phyloP scores from a whole-genome alignment of 2,888 invertebrate genomes.

The Pristionchus mayeri region DNA sequence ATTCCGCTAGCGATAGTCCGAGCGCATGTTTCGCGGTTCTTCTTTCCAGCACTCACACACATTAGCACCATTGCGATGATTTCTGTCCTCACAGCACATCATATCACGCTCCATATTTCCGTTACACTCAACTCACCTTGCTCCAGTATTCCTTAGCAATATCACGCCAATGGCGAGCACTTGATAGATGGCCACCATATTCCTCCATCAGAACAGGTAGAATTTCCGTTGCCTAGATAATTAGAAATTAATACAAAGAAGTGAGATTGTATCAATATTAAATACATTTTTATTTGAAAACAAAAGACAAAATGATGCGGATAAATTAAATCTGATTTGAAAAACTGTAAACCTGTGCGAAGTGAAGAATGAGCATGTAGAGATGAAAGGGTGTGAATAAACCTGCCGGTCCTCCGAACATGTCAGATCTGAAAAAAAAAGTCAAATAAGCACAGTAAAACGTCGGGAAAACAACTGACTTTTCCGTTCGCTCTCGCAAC shows the following conservation, averaged over 20 bases:
- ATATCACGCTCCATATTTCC: background rate
- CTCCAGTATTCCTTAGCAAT: background rate
- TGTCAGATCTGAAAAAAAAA: background rate
- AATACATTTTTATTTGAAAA: no score
- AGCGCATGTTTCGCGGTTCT: no score
- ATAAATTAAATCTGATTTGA: no score
- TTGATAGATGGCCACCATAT: background rate
- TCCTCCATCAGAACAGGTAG: constrained; percentile 31
- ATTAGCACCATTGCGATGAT: no score
- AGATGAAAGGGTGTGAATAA: constrained; percentile 45
- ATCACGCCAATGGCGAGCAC: background rate
- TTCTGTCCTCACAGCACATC: background rate
- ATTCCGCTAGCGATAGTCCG: no score
- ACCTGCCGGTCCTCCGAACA: background rate
- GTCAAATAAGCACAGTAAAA: no score
- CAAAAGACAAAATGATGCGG: no score
- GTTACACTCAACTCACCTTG: background rate
- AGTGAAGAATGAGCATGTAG: constrained; percentile 40
- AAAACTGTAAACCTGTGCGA: constrained; percentile 33
- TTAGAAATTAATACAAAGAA: no score
- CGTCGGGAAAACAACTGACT: no score
- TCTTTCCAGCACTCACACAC: no score
- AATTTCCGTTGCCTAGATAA: background rate
- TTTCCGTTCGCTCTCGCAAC: background rate
- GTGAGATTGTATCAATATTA: no score